Conservation (phyloP, 2,113 vertebrate species). For the Emydocephalus ijimae region DNA sequence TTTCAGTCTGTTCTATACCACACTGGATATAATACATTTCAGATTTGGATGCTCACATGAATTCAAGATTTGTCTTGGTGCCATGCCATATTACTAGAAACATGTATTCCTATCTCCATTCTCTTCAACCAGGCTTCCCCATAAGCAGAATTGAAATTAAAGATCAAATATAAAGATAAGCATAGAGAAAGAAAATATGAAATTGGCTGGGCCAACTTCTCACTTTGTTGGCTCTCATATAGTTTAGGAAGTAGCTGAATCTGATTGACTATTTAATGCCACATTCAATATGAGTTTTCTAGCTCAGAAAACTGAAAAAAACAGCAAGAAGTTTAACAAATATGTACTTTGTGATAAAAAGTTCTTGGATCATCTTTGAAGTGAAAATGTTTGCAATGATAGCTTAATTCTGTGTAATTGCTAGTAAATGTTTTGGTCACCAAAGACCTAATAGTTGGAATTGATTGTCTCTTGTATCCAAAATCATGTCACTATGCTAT, state of each 20-base stretch:
- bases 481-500: not conserved
- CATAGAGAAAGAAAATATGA: not conserved
- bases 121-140: not conserved
- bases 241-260: not conserved
- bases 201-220: not conserved
- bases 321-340: not conserved
- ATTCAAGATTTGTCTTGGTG: not conserved
- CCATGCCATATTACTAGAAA: not conserved
- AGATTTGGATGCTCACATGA: not conserved
- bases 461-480: not conserved
- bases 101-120: not conserved
- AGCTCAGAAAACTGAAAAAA: not conserved
- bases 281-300: not conserved
- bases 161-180: not conserved
- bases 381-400: not conserved
- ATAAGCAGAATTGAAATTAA: not conserved
- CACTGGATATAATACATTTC: not conserved
- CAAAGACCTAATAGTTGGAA: not conserved
- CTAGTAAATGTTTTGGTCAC: not conserved
- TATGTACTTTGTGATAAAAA: not conserved
- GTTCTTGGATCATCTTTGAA: not conserved
- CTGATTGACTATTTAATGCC: not conserved
- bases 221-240: not conserved
- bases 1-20: not conserved
- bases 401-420: not conserved